Base-by-base conservation (phyloP, 2,113 vertebrate genomes). In the Rousettus leschenaultii region DNA sequence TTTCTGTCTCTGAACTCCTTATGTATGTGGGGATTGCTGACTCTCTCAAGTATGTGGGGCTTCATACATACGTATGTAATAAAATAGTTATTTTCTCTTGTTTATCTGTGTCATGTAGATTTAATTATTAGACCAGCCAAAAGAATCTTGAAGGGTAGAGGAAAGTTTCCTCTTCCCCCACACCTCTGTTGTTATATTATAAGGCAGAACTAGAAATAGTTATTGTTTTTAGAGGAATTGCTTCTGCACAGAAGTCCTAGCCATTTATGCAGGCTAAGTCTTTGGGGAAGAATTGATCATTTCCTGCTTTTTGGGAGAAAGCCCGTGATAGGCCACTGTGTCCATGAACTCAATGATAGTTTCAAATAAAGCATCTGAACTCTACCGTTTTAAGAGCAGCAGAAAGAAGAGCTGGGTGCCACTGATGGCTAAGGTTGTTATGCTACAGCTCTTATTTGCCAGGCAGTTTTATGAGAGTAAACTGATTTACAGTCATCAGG, bases 351-450 rank as follows among this genome's bases (percentile, higher is more conserved):
- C 70, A 59, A n/a, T 35, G 82, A 93, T 71, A 43, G 71, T 82
- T 94, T 96, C 77, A 87, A 63, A 95, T 89, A 92, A 96, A 94
- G 71, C 77, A 18, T n/a, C 75, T 18, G 0, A 40, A 71, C 86
- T 12, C 33, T 0, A 0, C 74, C 55, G 63, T 68, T 77, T 86
- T 53, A 61, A 89, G 80, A 93, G 38, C 75, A n/a, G 26, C 8
- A 45, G 84, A 80, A 45, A 84, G 0, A 84, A 16, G 15, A 57
- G 18, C 61, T 21, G 82, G 30, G 79, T 90, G 45, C 19, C 5
- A 1, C 22, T 12, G 51, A 26, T 26, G 65, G 59, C 26, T 16
- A 7, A 68, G 43, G 57, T 18, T 71, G 21, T 35, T 26, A 7
- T 0, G 0, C 35, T 5, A 3, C 19, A 70, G 61, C 65, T 90